Percentiles rank a stretch among this genome's conserved stretches.
Conservation (phyloP, 2,113 vertebrate species). For the Psittacus erithacus region DNA sequence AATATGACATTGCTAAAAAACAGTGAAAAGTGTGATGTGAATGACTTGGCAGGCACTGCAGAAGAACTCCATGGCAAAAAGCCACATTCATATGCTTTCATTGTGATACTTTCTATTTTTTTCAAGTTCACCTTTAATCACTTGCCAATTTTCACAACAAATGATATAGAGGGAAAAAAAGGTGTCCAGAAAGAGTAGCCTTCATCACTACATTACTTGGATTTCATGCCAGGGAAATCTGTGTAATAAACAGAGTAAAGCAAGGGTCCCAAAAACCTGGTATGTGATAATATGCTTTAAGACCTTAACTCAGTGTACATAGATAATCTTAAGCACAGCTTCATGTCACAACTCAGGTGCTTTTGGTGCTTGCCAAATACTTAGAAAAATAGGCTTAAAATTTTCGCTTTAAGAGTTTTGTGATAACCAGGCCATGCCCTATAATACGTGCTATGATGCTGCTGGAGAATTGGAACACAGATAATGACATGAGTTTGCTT, state of each 20-base stretch:
- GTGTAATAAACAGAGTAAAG: neutral
- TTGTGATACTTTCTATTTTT: neutral
- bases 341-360: neutral
- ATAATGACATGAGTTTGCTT: neutral
- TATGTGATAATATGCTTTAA: neutral
- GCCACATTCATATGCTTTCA: neutral
- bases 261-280: neutral
- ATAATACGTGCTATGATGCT: neutral
- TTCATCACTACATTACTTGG: neutral
- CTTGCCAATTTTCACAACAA: neutral
- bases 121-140: neutral
- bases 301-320: neutral
- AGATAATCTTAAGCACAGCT: neutral
- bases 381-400: neutral
- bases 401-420: constrained; percentile 8
- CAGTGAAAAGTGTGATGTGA: neutral
- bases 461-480: neutral
- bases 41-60: neutral
- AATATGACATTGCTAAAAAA: neutral
- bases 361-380: neutral
- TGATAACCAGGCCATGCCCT: neutral
- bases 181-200: neutral
- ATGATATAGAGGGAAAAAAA: neutral
- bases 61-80: neutral
- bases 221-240: neutral